These are phyloP conservation scores for Prolemur simus DNA, from an alignment of 2,113 vertebrate genomes.

Conservation along the genomic window DNA sequence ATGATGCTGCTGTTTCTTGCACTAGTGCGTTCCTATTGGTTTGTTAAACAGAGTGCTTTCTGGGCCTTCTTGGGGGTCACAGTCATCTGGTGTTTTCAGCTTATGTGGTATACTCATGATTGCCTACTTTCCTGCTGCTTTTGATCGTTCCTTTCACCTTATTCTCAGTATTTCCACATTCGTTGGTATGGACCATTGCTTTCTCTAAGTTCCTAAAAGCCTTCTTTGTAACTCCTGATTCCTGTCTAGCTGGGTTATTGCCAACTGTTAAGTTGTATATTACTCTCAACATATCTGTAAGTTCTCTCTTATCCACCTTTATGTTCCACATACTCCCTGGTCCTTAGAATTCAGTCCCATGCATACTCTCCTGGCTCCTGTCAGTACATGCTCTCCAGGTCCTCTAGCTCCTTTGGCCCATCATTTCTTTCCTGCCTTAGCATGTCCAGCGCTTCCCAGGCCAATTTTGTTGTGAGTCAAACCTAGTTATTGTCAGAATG, in stretches of 20 bases:
- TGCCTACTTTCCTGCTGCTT: not conserved
- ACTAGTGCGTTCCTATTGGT: not conserved
- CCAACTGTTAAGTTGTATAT: not conserved
- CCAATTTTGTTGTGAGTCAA: slow-evolving; percentile 29
- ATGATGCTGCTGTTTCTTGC: not conserved
- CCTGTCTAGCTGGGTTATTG: not conserved
- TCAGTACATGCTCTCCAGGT: not conserved
- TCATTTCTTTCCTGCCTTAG: not conserved
- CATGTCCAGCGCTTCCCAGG: not conserved
- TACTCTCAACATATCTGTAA: not conserved
- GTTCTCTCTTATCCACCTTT: not conserved
- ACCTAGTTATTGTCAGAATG: not conserved
- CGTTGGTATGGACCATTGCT: not conserved
- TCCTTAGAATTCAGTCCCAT: not conserved
- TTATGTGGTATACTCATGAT: not conserved
- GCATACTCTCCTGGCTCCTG: not conserved
- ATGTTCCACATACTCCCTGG: not conserved
- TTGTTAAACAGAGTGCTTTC: not conserved
- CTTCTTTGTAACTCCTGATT: not conserved
- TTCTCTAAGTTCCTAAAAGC: not conserved
- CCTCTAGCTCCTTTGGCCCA: not conserved
- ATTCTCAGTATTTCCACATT: not conserved
- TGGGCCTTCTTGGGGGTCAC: not conserved
- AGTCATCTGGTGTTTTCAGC: not conserved
- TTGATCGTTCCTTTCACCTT: not conserved